Conservation (phyloP, 1,140 invertebrate genomes). For the Doryteuthis pealeii region DNA sequence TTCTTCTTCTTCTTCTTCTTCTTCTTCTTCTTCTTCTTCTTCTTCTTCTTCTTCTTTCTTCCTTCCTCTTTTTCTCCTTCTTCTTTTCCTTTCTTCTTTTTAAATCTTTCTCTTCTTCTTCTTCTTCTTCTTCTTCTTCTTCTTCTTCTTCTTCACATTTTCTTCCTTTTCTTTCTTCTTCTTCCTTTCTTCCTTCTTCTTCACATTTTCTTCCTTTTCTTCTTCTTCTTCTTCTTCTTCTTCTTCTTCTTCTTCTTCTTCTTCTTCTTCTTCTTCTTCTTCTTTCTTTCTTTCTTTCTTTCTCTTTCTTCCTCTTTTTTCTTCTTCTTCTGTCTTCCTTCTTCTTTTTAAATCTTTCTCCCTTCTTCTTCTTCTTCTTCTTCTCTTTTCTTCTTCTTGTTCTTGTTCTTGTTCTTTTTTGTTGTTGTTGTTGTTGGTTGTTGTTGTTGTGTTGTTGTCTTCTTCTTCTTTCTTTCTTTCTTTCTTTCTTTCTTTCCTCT, state of each 20-base stretch:
- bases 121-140: conserved; percentile 2
- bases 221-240: conserved; percentile 1
- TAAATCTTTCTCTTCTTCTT: neutral
- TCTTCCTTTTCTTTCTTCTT: too few species aligned
- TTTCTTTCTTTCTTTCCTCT: neutral
- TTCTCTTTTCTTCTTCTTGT: conserved; percentile 2
- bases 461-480: conserved; percentile 10
- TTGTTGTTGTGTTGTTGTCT: too few species aligned
- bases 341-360: too few species aligned
- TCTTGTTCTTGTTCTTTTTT: neutral
- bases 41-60: neutral
- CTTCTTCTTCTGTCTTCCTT: too few species aligned
- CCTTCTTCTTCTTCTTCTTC: neutral
- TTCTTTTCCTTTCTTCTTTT: neutral
- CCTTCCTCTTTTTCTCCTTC: neutral
- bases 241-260: conserved; percentile 14
- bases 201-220: conserved; percentile 13
- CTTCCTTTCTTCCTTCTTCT: too few species aligned
- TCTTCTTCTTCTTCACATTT: too few species aligned
- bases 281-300: neutral
- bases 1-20: neutral
- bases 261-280: conserved; percentile 1
- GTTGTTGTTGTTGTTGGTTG: too few species aligned
- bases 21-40: neutral
- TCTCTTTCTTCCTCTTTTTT: conserved; percentile 12